Base-by-base conservation (phyloP, 2,113 vertebrate genomes). In the Actenoides lindsayi region DNA sequence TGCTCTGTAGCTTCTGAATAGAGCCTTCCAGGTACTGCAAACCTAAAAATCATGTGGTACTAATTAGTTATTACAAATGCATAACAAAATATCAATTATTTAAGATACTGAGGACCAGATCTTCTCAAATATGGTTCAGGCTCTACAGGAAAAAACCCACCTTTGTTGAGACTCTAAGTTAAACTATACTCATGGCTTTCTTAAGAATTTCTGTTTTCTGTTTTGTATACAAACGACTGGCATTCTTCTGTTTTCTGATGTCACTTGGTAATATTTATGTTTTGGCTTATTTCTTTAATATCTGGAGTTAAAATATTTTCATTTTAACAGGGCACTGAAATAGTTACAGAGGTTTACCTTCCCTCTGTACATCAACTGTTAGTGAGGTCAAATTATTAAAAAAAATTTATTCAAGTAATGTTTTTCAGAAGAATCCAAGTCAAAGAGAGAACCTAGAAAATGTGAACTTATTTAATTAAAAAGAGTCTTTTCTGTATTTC, bases 371-470 rank as follows among this genome's bases (percentile, higher is more conserved):
- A 19, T 68, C 67, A 37, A 12, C 15, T 17, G 5, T 19, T 10
- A 24, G 4, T 16, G 70, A 85, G 37, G 67, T 23, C 1, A 53
- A 50, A 53, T 67, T 18, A 37, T 37, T 37, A 9, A 0, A 0
- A 39, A 42, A 67, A 41, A 10, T 0, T 1, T 24, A 56, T 57
- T 51, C 10, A 31, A 35, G 11, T 7, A 30, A 8, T 5, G 4
- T 37, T 71, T 92, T 44, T 24, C 35, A 79, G 54, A 74, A 30
- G 83, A 65, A 33, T 48, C 25, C 3, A 71, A 88, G 17, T 20
- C 44, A 79, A 71, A 78, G 30, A 64, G 19, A 84, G 16, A 89
- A 56, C 2, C 14, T n/a, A 76, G 25, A 4, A 93, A 75, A 68
- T 48, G 3, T 17, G 6, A 90, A 3, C 2, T 50, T 77, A 62